phyloP scores from a whole-genome alignment of 2,113 vertebrate genomes.

The Elephas maximus region DNA sequence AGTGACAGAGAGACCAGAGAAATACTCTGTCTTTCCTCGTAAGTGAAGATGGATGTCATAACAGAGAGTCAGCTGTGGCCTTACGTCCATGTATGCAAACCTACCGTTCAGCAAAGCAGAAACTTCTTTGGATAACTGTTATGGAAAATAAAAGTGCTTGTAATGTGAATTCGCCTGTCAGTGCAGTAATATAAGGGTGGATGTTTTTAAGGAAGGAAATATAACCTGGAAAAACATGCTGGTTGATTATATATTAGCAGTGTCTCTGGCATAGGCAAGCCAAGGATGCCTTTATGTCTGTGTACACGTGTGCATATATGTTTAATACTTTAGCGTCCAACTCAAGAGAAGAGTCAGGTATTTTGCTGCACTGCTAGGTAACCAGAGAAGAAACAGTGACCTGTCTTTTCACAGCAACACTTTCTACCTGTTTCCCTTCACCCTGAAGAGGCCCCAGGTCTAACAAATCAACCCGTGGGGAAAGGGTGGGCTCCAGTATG shows the following conservation, averaged over 20 bases:
- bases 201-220: conserved; percentile 39
- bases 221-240: conserved; percentile 19
- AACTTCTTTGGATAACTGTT: conserved; percentile 60
- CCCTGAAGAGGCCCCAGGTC: not conserved
- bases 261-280: not conserved
- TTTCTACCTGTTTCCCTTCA: not conserved
- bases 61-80: conserved; percentile 72
- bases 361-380: not conserved
- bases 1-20: conserved; percentile 79
- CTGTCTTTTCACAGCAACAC: not conserved
- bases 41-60: conserved; percentile 81
- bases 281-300: not conserved
- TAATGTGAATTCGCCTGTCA: not conserved
- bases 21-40: conserved; percentile 71
- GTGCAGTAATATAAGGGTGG: not conserved
- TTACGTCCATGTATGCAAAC: conserved; percentile 26
- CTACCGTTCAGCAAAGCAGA: conserved; percentile 55
- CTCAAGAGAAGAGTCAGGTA: not conserved
- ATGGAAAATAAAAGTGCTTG: conserved; percentile 28
- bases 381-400: not conserved
- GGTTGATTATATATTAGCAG: conserved; percentile 56
- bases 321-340: conserved; percentile 57
- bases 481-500: not conserved
- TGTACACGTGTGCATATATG: not conserved
- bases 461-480: not conserved